Conservation (phyloP, 1,140 invertebrate species). For the Orchesella cincta region DNA sequence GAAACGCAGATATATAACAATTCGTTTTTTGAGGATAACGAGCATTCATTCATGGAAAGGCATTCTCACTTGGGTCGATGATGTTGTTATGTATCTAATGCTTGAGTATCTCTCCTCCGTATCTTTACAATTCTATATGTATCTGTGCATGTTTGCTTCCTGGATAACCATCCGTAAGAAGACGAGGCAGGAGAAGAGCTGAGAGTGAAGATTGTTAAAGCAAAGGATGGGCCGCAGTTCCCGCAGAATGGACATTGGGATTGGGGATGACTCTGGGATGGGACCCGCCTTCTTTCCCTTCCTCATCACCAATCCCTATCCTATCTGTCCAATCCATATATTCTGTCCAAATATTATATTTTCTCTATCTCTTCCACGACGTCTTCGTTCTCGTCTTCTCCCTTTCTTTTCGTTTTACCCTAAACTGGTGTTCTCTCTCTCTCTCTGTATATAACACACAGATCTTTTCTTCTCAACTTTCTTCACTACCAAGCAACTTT, state of each 20-base stretch:
- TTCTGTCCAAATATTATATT: conserved; percentile 23
- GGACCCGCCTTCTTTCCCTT: conserved; percentile 37
- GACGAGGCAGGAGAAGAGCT: conserved; percentile 26
- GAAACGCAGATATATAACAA: too few species aligned
- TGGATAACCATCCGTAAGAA: conserved; percentile 26
- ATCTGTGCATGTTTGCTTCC: conserved; percentile 2
- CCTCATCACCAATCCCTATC: conserved; percentile 41
- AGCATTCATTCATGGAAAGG: neutral
- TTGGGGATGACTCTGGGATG: conserved; percentile 43
- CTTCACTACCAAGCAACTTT: neutral
- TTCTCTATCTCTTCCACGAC: conserved; percentile 25
- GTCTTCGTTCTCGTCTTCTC: conserved; percentile 9
- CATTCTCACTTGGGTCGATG: conserved; percentile 11
- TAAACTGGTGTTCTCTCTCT: neutral
- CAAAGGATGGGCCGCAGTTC: conserved; percentile 24
- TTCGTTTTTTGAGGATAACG: neutral
- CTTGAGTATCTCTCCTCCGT: conserved; percentile 1
- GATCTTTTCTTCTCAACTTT: neutral
- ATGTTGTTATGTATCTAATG: conserved; percentile 25
- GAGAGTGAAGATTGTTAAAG: conserved; percentile 27
- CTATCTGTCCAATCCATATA: conserved; percentile 30
- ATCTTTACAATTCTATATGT: conserved; percentile 14
- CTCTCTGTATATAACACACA: too few species aligned
- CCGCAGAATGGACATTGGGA: conserved; percentile 40
- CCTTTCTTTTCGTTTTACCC: neutral